Base-by-base conservation (phyloP, 2,113 vertebrate genomes). In the Menidia beryllina region DNA sequence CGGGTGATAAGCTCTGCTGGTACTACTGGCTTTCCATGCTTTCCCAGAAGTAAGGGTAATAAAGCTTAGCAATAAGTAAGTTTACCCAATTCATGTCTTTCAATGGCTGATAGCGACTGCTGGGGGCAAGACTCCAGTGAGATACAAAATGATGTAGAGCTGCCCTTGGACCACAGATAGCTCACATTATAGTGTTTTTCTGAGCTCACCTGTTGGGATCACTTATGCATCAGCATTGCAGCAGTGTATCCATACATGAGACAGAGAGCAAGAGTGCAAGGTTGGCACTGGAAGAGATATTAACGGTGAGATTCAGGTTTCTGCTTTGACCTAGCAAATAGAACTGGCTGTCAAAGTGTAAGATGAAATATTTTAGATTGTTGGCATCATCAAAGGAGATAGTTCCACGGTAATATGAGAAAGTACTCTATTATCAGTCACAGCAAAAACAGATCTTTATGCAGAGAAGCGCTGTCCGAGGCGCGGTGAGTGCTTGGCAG, bases 1-100 rank as follows among this genome's bases (percentile, higher is more conserved):
- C 54, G 56, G 71, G 86, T 78, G 89, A 93, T 92, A 92, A 91
- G 80, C 83, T 84, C 59, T 63, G 74, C 53, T 77, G 75, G 74
- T 80, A 65, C 62, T 8, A 12, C 65, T 76, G 70, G 73, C 55
- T 85, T 62, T 81, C 74, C 70, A 69, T 59, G 75, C 70, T 84
- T 84, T 85, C 63, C n/a, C 50, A 45, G 86, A 85, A 79, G 84
- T 82, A 75, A 87, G 73, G 84, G 74, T 80, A 90, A 89, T 84
- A 91, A 86, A 83, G 74, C 66, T 72, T 38, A 59, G 75, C 79
- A 87, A 88, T 88, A 87, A 90, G 84, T 79, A 86, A 76, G 79
- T 83, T 75, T 72, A 73, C 67, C 53, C 69, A 62, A 90, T 87
- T 83, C 85, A 87, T 89, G 84, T 81, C 77, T 79, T 81, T 90